These are phyloP conservation scores for Amphipyra tragopoginis DNA, from an alignment of 2,888 invertebrate genomes.

Conservation along the genomic window DNA sequence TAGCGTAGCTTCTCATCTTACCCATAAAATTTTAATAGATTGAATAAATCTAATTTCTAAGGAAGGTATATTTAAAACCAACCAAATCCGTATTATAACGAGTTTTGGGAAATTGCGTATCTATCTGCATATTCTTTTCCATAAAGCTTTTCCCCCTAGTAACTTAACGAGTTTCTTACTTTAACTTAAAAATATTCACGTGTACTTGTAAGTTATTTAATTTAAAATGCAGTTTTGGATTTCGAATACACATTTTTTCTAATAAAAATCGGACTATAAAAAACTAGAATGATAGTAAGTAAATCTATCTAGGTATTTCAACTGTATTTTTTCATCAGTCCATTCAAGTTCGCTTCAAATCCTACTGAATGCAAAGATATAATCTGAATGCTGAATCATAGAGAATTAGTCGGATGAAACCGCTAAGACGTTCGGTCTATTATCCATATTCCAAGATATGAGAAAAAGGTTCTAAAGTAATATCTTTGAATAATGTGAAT, in stretches of 20 bases:
- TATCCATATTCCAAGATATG: slow-evolving; percentile 20
- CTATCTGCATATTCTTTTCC: slow-evolving; percentile 17
- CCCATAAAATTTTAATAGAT: slow-evolving; percentile 25
- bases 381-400: slow-evolving; percentile 59
- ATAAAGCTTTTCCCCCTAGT: background rate
- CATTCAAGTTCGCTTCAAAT: too few species aligned
- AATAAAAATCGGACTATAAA: too few species aligned
- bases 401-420: slow-evolving; percentile 57
- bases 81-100: slow-evolving; percentile 41
- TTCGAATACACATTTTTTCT: too few species aligned
- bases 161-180: background rate
- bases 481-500: slow-evolving; percentile 22
- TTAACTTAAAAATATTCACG: too few species aligned
- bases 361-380: slow-evolving; percentile 5
- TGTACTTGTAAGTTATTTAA: too few species aligned
- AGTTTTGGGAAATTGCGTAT: slow-evolving; percentile 30
- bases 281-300: too few species aligned
- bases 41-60: slow-evolving; percentile 28
- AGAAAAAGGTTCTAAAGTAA: slow-evolving; percentile 16
- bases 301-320: too few species aligned
- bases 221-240: too few species aligned
- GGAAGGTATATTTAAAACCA: slow-evolving; percentile 26
- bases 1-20: slow-evolving; percentile 17
- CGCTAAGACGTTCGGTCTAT: slow-evolving; percentile 48
- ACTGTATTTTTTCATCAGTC: too few species aligned